Conservation (phyloP, 2,888 invertebrate genomes). For the Subacronicta megacephala region DNA sequence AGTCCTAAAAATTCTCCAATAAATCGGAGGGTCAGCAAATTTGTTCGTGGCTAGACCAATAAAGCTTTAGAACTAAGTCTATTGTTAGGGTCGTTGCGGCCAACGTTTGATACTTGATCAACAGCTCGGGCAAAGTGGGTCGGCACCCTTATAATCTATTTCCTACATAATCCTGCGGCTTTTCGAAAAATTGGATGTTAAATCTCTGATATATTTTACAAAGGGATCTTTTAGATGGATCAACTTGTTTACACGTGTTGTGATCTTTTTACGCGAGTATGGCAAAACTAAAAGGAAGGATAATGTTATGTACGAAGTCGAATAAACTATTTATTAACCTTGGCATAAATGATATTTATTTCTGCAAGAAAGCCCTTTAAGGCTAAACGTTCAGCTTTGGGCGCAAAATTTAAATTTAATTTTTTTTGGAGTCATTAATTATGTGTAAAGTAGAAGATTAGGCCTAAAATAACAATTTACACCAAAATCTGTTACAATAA, state of each 20-base stretch:
- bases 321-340: too few relatives aligned
- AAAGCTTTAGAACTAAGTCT: constrained; percentile 52
- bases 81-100: constrained; percentile 51
- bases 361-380: too few relatives aligned
- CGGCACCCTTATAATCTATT: constrained; percentile 54
- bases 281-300: too few relatives aligned
- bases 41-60: constrained; percentile 54
- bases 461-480: too few relatives aligned
- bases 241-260: constrained; percentile 26
- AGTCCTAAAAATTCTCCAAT: constrained; percentile 41
- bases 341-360: too few relatives aligned
- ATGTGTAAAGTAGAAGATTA: too few relatives aligned
- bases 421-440: too few relatives aligned
- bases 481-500: too few relatives aligned
- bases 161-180: constrained; percentile 48
- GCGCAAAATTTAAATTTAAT: too few relatives aligned
- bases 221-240: constrained; percentile 23
- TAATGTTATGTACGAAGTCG: too few relatives aligned
- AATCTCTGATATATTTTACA: constrained; percentile 37
- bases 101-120: constrained; percentile 56
- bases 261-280: background rate
- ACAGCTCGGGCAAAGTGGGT: constrained; percentile 53
- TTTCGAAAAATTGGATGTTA: constrained; percentile 42
- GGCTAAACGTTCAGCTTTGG: too few relatives aligned
- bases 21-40: constrained; percentile 56